phyloP scores from a whole-genome alignment of 2,797 vertebrate genomes.

The Neosilurus mollespiculum region DNA sequence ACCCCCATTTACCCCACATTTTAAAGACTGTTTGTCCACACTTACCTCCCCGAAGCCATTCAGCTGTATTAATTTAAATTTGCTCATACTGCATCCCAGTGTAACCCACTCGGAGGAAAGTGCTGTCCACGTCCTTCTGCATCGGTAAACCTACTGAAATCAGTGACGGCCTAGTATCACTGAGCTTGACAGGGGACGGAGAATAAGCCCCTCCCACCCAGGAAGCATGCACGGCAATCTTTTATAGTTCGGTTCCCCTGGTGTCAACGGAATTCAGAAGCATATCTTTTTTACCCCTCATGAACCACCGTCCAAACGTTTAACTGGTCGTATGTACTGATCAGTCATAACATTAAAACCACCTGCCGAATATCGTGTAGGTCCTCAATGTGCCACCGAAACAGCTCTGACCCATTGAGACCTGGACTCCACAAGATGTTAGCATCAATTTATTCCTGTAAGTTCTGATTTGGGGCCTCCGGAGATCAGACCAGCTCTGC shows the following conservation, averaged over 20 bases:
- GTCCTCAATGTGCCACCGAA: too few species aligned
- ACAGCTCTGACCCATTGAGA: too few species aligned
- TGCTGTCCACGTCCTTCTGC: background rate
- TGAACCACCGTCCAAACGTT: too few species aligned
- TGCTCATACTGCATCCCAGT: background rate
- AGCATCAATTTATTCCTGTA: too few species aligned
- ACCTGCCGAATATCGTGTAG: background rate
- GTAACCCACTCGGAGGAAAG: background rate
- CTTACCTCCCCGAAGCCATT: background rate
- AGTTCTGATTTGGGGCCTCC: too few species aligned
- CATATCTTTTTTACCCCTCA: too few species aligned
- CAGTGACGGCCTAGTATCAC: background rate
- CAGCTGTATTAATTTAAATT: background rate
- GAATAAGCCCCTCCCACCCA: background rate
- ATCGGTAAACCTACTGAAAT: background rate
- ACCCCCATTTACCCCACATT: too few species aligned
- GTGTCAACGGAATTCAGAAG: background rate
- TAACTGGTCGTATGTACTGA: background rate
- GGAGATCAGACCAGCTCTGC: too few species aligned
- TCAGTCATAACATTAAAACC: background rate
- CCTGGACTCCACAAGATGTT: too few species aligned
- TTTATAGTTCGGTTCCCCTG: background rate
- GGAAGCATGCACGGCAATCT: background rate
- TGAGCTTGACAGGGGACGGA: background rate
- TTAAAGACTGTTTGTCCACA: background rate